Evolutionary conservation across 2,888 invertebrate species (phyloP), one percentile per base, ranked within the genome.

Genomic region (Uloborus plumipes): DNA sequence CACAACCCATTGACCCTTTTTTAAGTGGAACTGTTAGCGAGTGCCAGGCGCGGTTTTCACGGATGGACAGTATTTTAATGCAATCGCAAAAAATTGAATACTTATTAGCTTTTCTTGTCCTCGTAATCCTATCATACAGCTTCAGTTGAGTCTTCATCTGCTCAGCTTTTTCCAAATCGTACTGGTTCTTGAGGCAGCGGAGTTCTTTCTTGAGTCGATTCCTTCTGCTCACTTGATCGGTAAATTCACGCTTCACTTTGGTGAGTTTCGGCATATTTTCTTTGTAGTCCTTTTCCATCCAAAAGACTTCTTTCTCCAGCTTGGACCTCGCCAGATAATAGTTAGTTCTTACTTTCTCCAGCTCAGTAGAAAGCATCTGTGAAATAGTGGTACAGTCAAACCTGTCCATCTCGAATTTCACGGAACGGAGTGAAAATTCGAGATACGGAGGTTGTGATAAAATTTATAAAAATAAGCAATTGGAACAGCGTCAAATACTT

Each of bases 191-290:
- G 16, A 65, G n/a, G 16, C 15, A 47, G 13, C 20, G 18, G 6
- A 81, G 58, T 3, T 50, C 64, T 55, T 62, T 51, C 6, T 47
- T 59, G 13, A 81, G 55, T 1, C 9, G 9, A 11, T 7, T 39
- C 39, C 39, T 39, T 39, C 9, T 39, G 39, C 39, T 39, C 47
- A 26, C 58, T 11, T 64, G n/a, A 51, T 22, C 55, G 2, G 64
- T 3, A 9, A 81, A 49, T 50, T 75, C 26, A 14, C 70, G 62
- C 16, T 81, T 74, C 26, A 64, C 69, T 70, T 75, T 74, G 0
- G 80, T 81, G 2, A 74, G 58, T 49, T 70, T 51, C 26, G 80
- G 80, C 80, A 81, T 74, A 62, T 81, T 74, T 16, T 81, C 74
- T 39, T 69, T 39, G 51, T 81, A 81, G 47, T 81, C 67, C 20